These are phyloP conservation scores for Telmatochromis brachygnathus DNA, from an alignment of 2,113 vertebrate genomes.

Conservation along the genomic window DNA sequence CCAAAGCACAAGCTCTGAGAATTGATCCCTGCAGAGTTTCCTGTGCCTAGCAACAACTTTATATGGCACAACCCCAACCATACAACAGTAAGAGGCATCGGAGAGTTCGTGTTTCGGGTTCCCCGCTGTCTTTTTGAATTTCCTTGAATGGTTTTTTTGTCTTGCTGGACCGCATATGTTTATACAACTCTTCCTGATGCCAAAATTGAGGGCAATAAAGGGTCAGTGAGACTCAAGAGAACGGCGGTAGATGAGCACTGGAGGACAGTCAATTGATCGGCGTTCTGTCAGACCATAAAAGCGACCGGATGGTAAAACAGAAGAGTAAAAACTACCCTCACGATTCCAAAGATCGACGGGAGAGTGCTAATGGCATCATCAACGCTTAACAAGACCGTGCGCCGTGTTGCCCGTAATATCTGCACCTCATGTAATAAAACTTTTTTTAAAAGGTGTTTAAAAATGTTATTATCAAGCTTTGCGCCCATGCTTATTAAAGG, in stretches of 20 bases:
- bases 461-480: slow-evolving; percentile 1
- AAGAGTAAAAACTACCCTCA: not conserved
- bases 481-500: not conserved
- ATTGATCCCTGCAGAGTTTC: not conserved
- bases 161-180: slow-evolving; percentile 8
- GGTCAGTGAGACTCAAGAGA: slow-evolving; percentile 41
- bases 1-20: slow-evolving; percentile 6
- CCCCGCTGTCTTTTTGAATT: slow-evolving; percentile 17
- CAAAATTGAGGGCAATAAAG: slow-evolving; percentile 40
- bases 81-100: not conserved
- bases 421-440: slow-evolving; percentile 19
- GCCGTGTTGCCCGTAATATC: not conserved
- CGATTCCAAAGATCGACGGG: slow-evolving; percentile 9
- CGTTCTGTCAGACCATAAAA: slow-evolving; percentile 51
- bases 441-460: slow-evolving; percentile 31
- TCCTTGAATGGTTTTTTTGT: slow-evolving; percentile 3
- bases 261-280: slow-evolving; percentile 49
- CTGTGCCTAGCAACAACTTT: slow-evolving; percentile 29
- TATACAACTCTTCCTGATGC: slow-evolving; percentile 24
- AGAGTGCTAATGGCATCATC: slow-evolving; percentile 28
- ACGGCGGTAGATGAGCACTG: slow-evolving; percentile 8
- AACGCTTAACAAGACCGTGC: slow-evolving; percentile 8
- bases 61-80: slow-evolving; percentile 7
- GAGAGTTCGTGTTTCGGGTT: slow-evolving; percentile 13
- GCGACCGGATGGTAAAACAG: slow-evolving; percentile 10